phyloP scores from a whole-genome alignment of 35 echinoderm and acorn worm genomes.

The Apostichopus californicus region DNA sequence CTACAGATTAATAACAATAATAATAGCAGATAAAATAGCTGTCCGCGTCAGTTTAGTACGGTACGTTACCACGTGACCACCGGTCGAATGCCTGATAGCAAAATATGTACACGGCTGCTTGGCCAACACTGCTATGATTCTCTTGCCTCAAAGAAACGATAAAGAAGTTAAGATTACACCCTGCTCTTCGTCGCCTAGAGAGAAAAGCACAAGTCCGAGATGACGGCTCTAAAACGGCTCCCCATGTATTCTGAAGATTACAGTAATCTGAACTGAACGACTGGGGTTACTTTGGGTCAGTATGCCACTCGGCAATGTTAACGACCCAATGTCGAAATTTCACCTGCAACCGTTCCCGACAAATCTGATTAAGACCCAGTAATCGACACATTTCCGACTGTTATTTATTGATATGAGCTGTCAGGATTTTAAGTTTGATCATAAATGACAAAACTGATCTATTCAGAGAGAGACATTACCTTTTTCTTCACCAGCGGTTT shows the following conservation, averaged over 20 bases:
- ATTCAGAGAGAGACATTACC: conserved; percentile 11
- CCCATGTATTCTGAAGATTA: not conserved
- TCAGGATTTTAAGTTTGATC: conserved; percentile 33
- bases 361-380: conserved; percentile 29
- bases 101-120: no score
- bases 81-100: no score
- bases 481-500: not conserved
- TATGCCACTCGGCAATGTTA: conserved; percentile 17
- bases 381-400: conserved; percentile 43
- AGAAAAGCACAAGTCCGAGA: no score
- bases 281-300: conserved; percentile 38
- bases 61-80: no score
- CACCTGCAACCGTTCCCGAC: conserved; percentile 18
- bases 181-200: no score
- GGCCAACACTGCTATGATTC: no score
- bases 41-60: no score
- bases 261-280: conserved; percentile 28
- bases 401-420: conserved; percentile 46
- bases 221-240: not conserved
- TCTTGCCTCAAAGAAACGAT: no score
- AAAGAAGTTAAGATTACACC: no score
- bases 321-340: conserved; percentile 10
- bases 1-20: no score
- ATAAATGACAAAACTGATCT: conserved; percentile 14
- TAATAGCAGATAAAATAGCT: no score